phyloP scores from a whole-genome alignment of 1,140 invertebrate genomes.

The Drosophila pectinifera region DNA sequence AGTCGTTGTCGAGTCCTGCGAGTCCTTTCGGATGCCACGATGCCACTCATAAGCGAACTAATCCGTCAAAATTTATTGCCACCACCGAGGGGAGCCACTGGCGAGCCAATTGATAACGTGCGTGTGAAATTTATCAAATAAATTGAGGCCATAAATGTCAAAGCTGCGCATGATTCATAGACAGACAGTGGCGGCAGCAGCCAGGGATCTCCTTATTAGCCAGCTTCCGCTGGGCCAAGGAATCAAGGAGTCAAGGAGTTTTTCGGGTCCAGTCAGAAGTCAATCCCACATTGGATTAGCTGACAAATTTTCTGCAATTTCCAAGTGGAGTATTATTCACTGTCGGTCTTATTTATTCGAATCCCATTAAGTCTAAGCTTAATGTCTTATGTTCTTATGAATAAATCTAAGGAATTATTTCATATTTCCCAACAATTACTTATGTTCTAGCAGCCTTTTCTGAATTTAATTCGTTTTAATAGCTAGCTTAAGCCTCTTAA shows the following conservation, averaged over 20 bases:
- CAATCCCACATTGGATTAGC: conserved; percentile 44
- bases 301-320: conserved; percentile 66
- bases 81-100: conserved; percentile 52
- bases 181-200: conserved; percentile 26
- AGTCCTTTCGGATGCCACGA: conserved; percentile 42
- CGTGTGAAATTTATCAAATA: conserved; percentile 84
- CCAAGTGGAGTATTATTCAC: conserved; percentile 6
- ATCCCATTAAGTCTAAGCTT: conserved; percentile 46
- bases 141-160: conserved; percentile 82
- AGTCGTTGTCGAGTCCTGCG: conserved; percentile 10
- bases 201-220: conserved; percentile 48
- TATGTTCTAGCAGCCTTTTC: neutral
- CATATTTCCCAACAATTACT: neutral
- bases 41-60: conserved; percentile 80
- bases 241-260: conserved; percentile 43
- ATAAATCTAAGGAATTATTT: conserved; percentile 4
- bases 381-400: neutral
- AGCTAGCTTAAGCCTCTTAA: neutral
- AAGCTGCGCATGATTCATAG: conserved; percentile 77
- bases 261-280: conserved; percentile 25
- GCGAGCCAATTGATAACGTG: conserved; percentile 78
- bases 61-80: conserved; percentile 83
- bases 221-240: conserved; percentile 58
- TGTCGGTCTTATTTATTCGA: conserved; percentile 49
- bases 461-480: neutral